A percentile compares a stretch with the other conserved stretches of the same genome.
These are phyloP conservation scores for Drosophila quinaria DNA, from an alignment of 2,888 invertebrate genomes.

Conservation along the genomic window DNA sequence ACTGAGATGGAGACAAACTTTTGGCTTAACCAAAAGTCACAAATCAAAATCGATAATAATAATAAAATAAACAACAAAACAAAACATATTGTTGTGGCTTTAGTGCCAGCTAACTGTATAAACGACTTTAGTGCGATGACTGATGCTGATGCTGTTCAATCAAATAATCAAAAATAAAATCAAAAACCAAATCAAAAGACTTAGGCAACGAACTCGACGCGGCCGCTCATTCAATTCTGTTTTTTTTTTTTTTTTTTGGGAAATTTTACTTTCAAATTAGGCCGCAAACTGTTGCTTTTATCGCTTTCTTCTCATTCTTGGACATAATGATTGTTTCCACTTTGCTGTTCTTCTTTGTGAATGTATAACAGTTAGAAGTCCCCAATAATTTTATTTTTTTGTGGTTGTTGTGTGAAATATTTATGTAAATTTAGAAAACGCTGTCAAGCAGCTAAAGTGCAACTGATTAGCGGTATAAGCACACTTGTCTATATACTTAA, in stretches of 20 bases:
- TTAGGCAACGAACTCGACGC: slow-evolving; percentile 50
- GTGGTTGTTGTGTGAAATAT: slow-evolving; percentile 73
- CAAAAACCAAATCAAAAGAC: slow-evolving; percentile 55
- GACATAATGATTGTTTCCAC: slow-evolving; percentile 67
- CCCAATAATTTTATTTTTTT: slow-evolving; percentile 58
- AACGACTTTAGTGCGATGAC: slow-evolving; percentile 24
- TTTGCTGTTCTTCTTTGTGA: slow-evolving; percentile 68
- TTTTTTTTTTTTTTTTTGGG: too few relatives aligned
- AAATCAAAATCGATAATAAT: slow-evolving; percentile 28
- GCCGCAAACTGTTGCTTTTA: slow-evolving; percentile 79
- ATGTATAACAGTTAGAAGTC: slow-evolving; percentile 74
- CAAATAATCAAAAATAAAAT: slow-evolving; percentile 48
- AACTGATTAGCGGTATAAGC: slow-evolving; percentile 79
- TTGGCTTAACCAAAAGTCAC: slow-evolving; percentile 6
- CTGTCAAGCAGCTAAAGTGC: slow-evolving; percentile 74
- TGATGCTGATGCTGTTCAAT: slow-evolving; percentile 38
- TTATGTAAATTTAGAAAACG: slow-evolving; percentile 73
- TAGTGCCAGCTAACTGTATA: slow-evolving; percentile 71
- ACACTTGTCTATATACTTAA: slow-evolving; percentile 20
- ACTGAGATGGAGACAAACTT: background rate
- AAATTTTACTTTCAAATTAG: slow-evolving; percentile 81
- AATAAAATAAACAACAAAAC: slow-evolving; percentile 10
- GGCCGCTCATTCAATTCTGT: slow-evolving; percentile 8
- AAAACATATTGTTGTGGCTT: slow-evolving; percentile 25
- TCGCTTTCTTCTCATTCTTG: slow-evolving; percentile 76